These are phyloP conservation scores for Matsumyia berberina DNA, from an alignment of 2,888 invertebrate species.

Conservation along the genomic window DNA sequence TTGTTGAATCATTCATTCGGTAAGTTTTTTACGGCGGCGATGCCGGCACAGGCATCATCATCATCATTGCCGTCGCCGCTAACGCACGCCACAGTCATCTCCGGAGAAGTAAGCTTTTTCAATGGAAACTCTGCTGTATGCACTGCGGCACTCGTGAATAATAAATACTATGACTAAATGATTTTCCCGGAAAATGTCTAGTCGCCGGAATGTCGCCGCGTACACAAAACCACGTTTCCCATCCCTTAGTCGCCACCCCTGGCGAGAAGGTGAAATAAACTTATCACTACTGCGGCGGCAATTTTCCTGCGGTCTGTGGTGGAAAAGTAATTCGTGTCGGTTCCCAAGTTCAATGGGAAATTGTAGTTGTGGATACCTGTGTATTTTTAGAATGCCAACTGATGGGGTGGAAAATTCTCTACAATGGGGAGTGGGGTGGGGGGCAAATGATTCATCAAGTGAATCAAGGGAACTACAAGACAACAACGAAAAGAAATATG, in stretches of 20 bases:
- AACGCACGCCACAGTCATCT: slow-evolving; percentile 19
- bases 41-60: neutral
- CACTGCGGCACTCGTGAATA: slow-evolving; percentile 66
- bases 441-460: slow-evolving; percentile 38
- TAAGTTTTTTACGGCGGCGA: slow-evolving; percentile 29
- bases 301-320: slow-evolving; percentile 51
- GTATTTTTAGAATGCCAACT: slow-evolving; percentile 28
- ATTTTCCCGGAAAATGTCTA: slow-evolving; percentile 70
- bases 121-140: slow-evolving; percentile 51
- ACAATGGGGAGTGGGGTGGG: neutral
- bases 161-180: slow-evolving; percentile 72
- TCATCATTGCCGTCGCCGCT: neutral
- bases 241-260: neutral
- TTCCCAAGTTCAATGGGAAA: slow-evolving; percentile 25
- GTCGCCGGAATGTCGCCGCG: slow-evolving; percentile 57
- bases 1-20: slow-evolving; percentile 65
- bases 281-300: slow-evolving; percentile 31
- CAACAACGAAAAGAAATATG: slow-evolving; percentile 13
- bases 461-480: neutral
- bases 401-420: neutral
- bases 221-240: neutral
- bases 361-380: slow-evolving; percentile 9
- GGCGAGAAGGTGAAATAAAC: slow-evolving; percentile 40
- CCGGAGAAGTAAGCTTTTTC: slow-evolving; percentile 13
- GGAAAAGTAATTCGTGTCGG: slow-evolving; percentile 7